A percentile compares a stretch with the other conserved stretches of the same genome.
phyloP scores from a whole-genome alignment of 2,797 vertebrate genomes.

The Pipistrellus kuhlii region DNA sequence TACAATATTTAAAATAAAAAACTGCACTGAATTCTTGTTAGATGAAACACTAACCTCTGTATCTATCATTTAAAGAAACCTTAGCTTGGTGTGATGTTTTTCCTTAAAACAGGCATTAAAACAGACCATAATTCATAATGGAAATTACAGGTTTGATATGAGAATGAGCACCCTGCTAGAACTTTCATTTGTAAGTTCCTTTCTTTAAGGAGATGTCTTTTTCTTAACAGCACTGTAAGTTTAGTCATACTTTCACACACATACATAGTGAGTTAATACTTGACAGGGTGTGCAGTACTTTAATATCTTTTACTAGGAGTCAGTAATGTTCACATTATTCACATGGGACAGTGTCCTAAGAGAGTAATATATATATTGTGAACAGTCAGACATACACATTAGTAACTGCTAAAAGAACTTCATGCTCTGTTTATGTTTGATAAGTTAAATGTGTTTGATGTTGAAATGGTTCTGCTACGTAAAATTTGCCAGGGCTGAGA shows the following conservation, averaged over 20 bases:
- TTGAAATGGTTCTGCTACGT: background rate
- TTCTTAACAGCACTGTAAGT: background rate
- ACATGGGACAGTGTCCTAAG: background rate
- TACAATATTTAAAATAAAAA: slow-evolving; percentile 57
- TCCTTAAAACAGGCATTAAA: slow-evolving; percentile 47
- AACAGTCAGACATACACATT: background rate
- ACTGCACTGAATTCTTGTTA: background rate
- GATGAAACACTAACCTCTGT: background rate
- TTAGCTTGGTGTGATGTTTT: background rate
- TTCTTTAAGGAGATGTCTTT: background rate
- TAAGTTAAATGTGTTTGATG: background rate
- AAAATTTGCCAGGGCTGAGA: background rate
- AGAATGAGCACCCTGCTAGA: slow-evolving; percentile 36
- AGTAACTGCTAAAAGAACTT: background rate
- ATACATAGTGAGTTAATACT: background rate
- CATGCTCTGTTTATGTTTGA: background rate
- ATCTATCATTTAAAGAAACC: background rate
- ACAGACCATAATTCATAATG: slow-evolving; percentile 10
- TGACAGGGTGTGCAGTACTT: background rate
- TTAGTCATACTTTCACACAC: slow-evolving; percentile 17
- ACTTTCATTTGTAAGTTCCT: background rate
- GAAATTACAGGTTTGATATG: slow-evolving; percentile 14
- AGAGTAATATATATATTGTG: background rate
- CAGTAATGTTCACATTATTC: slow-evolving; percentile 3
- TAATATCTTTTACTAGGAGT: slow-evolving; percentile 13